These are phyloP conservation scores for Sarcophilus harrisii DNA, from an alignment of 2,797 vertebrate species.

Conservation along the genomic window DNA sequence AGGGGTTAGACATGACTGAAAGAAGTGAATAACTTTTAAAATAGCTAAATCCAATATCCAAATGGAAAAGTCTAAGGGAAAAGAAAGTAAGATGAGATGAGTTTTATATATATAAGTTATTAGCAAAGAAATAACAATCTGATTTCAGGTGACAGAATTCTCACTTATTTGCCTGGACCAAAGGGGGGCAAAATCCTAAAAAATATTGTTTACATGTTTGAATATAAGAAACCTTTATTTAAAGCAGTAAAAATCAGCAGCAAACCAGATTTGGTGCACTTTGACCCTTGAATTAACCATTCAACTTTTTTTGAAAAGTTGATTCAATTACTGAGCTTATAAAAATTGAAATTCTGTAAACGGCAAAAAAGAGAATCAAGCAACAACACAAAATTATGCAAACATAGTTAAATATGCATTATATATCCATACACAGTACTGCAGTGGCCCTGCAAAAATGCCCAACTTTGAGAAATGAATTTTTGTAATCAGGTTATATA, in stretches of 20 bases:
- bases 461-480: not conserved
- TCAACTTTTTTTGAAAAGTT: not conserved
- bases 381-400: not conserved
- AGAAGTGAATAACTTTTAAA: not conserved
- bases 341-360: not conserved
- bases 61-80: not conserved
- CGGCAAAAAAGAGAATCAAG: not conserved
- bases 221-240: not conserved
- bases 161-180: not conserved
- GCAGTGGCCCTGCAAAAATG: not conserved
- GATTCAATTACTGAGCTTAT: not conserved
- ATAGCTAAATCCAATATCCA: not conserved
- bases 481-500: not conserved
- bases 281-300: not conserved
- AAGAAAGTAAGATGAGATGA: not conserved
- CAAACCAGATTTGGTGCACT: not conserved
- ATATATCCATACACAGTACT: not conserved
- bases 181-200: not conserved
- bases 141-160: not conserved
- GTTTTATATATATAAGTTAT: not conserved
- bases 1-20: not conserved
- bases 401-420: not conserved
- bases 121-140: not conserved
- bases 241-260: not conserved
- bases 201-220: not conserved